Conservation (phyloP, 2,113 vertebrate genomes). For the Chaetops frenatus region DNA sequence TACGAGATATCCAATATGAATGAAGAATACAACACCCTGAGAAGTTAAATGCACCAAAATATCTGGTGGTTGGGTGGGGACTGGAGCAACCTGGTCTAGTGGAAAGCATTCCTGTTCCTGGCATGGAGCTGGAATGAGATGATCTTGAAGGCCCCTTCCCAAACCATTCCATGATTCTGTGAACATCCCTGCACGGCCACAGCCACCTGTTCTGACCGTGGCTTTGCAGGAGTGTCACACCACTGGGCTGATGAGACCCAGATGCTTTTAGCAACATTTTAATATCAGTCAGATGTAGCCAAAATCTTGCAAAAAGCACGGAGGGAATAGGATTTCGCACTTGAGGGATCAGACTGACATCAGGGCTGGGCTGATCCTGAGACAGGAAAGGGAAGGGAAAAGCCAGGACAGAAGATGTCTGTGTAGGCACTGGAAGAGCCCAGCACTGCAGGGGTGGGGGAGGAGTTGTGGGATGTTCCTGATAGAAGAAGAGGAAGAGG, state of each 20-base stretch:
- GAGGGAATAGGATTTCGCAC: background rate
- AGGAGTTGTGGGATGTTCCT: background rate
- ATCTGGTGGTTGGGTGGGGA: background rate
- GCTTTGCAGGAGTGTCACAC: background rate
- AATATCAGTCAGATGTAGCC: background rate
- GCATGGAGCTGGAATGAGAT: accelerated
- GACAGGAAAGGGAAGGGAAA: background rate
- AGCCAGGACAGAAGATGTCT: background rate
- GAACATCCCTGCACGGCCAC: background rate
- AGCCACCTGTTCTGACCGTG: background rate
- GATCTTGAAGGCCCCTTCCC: background rate
- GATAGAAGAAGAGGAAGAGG: background rate
- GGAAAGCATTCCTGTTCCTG: background rate
- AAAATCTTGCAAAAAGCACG: background rate
- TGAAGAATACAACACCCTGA: background rate
- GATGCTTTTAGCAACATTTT: background rate
- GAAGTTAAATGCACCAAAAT: background rate
- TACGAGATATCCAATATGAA: background rate
- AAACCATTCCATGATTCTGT: background rate
- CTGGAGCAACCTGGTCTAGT: background rate
- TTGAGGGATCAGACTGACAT: background rate
- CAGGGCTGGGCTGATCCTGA: background rate
- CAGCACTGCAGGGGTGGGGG: background rate
- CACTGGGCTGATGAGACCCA: background rate
- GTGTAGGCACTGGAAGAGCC: background rate